Evolutionary conservation across 2,113 vertebrate genomes (phyloP), one percentile per base, ranked within the genome.

Genomic region (Albula goreensis): DNA sequence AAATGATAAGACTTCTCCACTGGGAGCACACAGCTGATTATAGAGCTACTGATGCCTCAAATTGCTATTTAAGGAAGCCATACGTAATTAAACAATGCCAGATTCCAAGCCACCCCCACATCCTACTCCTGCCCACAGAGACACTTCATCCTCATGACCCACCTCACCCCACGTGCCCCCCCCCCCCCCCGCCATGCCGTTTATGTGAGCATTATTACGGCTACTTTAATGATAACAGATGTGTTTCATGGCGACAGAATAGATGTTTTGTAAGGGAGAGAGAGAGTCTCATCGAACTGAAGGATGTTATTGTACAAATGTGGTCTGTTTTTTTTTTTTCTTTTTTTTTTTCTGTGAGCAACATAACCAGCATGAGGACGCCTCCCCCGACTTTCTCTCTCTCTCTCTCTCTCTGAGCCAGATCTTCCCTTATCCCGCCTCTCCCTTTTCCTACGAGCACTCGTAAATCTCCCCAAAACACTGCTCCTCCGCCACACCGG

Each of bases 31-130:
- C 92, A 90, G 90, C 89, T 92, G 93, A 96, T 96, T 95, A 95
- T 92, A 93, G 91, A 95, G 92, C 91, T 92, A 94, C 92, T 93
- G 94, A 93, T 94, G 95, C 94, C 93, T 95, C 94, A 95, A 95
- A 96, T 95, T 92, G 93, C 91, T 91, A 93, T 86, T 93, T 95
- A 94, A 92, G 92, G 89, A 90, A 91, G 83, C 82, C 88, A 88
- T 83, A 89, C 86, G 84, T 88, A 91, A 90, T 90, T 91, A 91
- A 89, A 92, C 85, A 85, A 88, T 86, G 85, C 86, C 80, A 90
- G 83, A 89, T 90, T 89, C 86, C 63, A 85, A 82, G 85, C 88
- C 89, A 82, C 88, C 80, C 85, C 60, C 83, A 78, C 80, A 80
- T 51, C 80, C 85, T 78, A 81, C 87, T 86, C 86, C 84, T 56